phyloP scores from a whole-genome alignment of 2,888 invertebrate species.

The Hirtodrosophila duncani region DNA sequence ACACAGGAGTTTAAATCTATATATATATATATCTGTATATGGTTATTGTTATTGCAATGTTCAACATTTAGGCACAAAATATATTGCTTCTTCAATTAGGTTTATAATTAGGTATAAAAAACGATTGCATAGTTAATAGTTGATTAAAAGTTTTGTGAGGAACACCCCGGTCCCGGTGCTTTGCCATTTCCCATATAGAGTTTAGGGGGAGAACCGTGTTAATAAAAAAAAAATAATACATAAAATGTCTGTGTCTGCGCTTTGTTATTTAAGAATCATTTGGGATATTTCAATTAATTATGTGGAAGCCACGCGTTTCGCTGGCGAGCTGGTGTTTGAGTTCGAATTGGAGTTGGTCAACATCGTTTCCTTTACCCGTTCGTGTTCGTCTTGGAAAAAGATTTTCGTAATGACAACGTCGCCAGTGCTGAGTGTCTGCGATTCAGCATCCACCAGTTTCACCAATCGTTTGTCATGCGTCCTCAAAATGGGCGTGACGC shows the following conservation, averaged over 20 bases:
- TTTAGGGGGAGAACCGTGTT: constrained; percentile 16
- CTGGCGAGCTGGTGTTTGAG: constrained; percentile 74
- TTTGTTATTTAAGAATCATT: constrained; percentile 63
- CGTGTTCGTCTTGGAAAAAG: constrained; percentile 81
- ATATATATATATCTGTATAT: too few species aligned
- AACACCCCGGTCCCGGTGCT: not conserved
- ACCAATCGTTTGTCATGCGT: constrained; percentile 59
- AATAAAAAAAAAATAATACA: constrained; percentile 40
- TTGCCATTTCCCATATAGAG: constrained; percentile 5
- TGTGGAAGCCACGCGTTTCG: constrained; percentile 74
- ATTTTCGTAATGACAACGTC: constrained; percentile 95
- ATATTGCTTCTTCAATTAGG: constrained; percentile 70
- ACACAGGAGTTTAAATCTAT: constrained; percentile 41
- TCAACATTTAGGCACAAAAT: constrained; percentile 76
- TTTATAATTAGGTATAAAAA: constrained; percentile 28
- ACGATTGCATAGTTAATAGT: constrained; percentile 59
- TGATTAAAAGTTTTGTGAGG: constrained; percentile 4
- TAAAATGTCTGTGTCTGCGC: constrained; percentile 46
- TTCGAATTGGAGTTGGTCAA: constrained; percentile 74
- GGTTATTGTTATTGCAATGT: constrained; percentile 68
- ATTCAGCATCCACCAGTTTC: constrained; percentile 80
- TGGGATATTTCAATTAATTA: constrained; percentile 36
- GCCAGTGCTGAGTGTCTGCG: constrained; percentile 92
- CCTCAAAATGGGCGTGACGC: constrained; percentile 58
- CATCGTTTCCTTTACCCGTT: constrained; percentile 80